Base-by-base conservation (phyloP, 2,888 invertebrate genomes). In the Philereme transversata region DNA sequence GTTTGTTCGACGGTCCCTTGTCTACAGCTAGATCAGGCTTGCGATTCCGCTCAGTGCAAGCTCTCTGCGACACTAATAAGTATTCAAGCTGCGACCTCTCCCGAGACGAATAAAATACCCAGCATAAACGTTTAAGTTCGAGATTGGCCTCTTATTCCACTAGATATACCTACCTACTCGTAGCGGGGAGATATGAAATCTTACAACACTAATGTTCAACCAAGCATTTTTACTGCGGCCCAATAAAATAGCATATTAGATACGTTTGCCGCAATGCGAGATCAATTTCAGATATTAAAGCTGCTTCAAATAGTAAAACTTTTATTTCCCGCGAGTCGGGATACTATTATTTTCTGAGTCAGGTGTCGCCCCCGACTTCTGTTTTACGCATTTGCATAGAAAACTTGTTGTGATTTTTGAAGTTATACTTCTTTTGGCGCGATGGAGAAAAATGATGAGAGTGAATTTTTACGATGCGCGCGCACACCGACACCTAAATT, bases 321-420 rank as follows among this genome's bases (percentile, higher is more conserved):
- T 85, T 82, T 84, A 84, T 83, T 83, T 84, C 81, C 83, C 84
- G 65, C 57, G 80, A 75, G 82, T 66, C 75, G 74, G 76, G 75
- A 22, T 40, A 8, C 6, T 40, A 40, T 22, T 22, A 22, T 22
- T 22, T 22, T 22, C 22, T 22, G 22, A 22, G 82, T 67, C 75
- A 75, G 76, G 75, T 75, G 78, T 59, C 43, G 44, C 57, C 57
- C 48, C 57, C 59, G 44, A 22, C 49, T 51, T 40, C 60, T 53
- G 55, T 52, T 49, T 55, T 62, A 58, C 60, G 49, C 38, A 33
- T 7, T 4, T 38, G 7, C 8, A 40, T 34, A 35, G 9, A 40
- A 60, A 54, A 5, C 50, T 10, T 50, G 40, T 4, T 47, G 10
- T 22, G 22, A 22, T 22, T 22, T 22, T n/a, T n/a, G n/a, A n/a